These are phyloP conservation scores for Leptinotarsa defecta DNA, from an alignment of 1,140 invertebrate species.

Conservation along the genomic window DNA sequence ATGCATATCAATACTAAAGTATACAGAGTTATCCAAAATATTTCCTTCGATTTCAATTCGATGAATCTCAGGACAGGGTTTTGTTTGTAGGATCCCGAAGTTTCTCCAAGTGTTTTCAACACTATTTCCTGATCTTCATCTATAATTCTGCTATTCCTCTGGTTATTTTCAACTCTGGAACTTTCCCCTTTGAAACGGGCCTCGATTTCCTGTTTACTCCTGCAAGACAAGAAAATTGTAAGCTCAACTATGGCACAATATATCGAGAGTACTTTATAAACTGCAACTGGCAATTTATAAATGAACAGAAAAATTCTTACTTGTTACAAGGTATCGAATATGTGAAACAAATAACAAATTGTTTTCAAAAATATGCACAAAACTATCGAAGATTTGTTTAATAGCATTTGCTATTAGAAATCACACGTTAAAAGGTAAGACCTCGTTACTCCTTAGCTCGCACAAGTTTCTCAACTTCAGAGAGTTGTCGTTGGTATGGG, in stretches of 20 bases:
- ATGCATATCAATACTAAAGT: slow-evolving; percentile 61
- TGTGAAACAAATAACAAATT: no score
- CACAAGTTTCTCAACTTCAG: no score
- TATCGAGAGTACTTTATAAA: background rate
- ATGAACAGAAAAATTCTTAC: no score
- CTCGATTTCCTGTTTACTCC: slow-evolving; percentile 46
- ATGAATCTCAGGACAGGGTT: slow-evolving; percentile 48
- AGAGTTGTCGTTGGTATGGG: no score
- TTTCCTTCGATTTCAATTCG: slow-evolving; percentile 58
- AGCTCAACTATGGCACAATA: no score
- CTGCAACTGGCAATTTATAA: background rate
- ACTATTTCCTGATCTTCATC: slow-evolving; percentile 44
- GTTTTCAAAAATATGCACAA: no score
- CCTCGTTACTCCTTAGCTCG: no score
- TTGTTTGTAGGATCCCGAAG: slow-evolving; percentile 33
- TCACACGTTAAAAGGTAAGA: no score
- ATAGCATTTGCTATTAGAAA: no score
- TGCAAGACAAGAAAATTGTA: slow-evolving; percentile 26
- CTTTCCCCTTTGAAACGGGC: slow-evolving; percentile 47
- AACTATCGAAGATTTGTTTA: no score
- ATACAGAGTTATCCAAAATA: slow-evolving; percentile 63
- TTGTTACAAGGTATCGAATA: no score
- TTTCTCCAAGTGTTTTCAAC: slow-evolving; percentile 28
- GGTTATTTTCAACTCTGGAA: slow-evolving; percentile 11
- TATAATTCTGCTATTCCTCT: slow-evolving; percentile 40